A percentile compares a stretch with the other conserved stretches of the same genome.
Evolutionary conservation across 2,797 vertebrate genomes (phyloP).

Genomic region (Clarias laeviceps): DNA sequence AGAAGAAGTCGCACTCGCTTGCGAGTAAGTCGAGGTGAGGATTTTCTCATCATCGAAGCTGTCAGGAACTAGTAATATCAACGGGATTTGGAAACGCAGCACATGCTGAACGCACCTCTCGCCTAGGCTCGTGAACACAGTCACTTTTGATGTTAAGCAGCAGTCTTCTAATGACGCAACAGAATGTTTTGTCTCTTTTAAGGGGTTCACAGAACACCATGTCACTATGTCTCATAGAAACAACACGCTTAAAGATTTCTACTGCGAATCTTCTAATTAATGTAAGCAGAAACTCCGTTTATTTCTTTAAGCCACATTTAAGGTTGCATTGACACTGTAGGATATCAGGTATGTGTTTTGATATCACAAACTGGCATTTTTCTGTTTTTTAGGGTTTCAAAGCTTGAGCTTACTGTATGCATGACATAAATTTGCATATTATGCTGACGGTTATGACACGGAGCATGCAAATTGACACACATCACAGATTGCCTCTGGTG

Average conservation of each 20-base stretch:
- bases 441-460: not conserved
- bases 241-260: not conserved
- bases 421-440: too few species aligned
- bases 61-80: slow-evolving; percentile 37
- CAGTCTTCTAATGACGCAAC: slow-evolving; percentile 2
- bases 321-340: too few species aligned
- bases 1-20: slow-evolving; percentile 27
- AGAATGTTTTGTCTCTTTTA: not conserved
- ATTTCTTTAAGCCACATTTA: not conserved
- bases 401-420: not conserved
- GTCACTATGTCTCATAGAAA: not conserved
- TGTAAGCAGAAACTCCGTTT: not conserved
- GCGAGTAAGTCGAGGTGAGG: slow-evolving; percentile 40
- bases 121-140: slow-evolving; percentile 12
- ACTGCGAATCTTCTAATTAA: not conserved
- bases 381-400: not conserved
- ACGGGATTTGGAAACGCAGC: slow-evolving; percentile 21
- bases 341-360: not conserved
- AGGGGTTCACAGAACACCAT: not conserved
- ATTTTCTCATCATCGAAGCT: slow-evolving; percentile 35
- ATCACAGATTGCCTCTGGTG: not conserved
- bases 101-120: slow-evolving; percentile 21
- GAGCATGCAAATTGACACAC: not conserved
- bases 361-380: not conserved
- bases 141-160: slow-evolving; percentile 20